phyloP scores from a whole-genome alignment of 2,888 invertebrate genomes.

The Drosophila anomalipes region DNA sequence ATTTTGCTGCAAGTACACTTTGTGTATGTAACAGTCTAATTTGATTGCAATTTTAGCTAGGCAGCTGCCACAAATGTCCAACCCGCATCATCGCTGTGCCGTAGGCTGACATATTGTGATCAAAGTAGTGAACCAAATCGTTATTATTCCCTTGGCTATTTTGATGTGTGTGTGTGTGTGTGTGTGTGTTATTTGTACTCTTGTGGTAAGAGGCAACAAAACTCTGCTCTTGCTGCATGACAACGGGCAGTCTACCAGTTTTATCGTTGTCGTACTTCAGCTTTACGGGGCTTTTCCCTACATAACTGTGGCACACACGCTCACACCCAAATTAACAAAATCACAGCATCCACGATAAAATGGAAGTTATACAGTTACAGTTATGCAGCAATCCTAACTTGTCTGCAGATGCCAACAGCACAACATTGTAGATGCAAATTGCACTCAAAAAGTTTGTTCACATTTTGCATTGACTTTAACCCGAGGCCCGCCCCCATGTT shows the following conservation, averaged over 20 bases:
- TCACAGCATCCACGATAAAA: conserved; percentile 7
- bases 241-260: conserved; percentile 20
- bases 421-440: not conserved
- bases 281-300: conserved; percentile 10
- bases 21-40: conserved; percentile 31
- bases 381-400: not conserved
- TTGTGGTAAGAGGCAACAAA: conserved; percentile 1
- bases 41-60: conserved; percentile 37
- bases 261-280: not conserved
- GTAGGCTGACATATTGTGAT: conserved; percentile 16
- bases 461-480: conserved; percentile 72
- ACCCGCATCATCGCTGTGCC: conserved; percentile 18
- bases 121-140: conserved; percentile 24
- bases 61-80: conserved; percentile 39
- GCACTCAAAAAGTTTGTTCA: conserved; percentile 57
- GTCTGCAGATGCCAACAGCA: not conserved
- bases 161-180: not conserved
- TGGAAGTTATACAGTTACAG: not conserved
- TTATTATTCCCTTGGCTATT: conserved; percentile 23
- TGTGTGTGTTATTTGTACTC: conserved; percentile 10
- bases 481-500: conserved; percentile 4
- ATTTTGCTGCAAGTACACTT: conserved; percentile 4
- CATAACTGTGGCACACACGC: not conserved
- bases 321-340: not conserved
- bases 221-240: conserved; percentile 15